Evolutionary conservation across 1,140 invertebrate species (phyloP).

Genomic region (Saxidomus purpurata): DNA sequence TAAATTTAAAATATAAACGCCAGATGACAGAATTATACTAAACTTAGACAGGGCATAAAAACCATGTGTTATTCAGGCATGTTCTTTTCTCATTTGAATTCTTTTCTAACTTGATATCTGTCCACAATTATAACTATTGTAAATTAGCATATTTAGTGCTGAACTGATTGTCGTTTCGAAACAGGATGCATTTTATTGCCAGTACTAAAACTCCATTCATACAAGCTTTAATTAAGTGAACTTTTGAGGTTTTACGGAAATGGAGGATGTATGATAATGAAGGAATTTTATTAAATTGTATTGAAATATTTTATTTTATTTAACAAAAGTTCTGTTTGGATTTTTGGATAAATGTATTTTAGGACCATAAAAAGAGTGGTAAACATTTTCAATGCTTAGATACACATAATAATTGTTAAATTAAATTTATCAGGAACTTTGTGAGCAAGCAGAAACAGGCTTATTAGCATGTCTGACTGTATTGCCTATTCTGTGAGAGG

Average conservation of each 20-base stretch:
- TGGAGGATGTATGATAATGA: conserved; percentile 37
- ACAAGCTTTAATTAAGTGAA: conserved; percentile 17
- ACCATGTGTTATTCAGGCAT: neutral
- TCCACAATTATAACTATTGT: conserved; percentile 16
- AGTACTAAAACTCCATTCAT: conserved; percentile 40
- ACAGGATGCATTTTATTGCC: conserved; percentile 9
- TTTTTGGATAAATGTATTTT: no score
- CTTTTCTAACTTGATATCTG: neutral
- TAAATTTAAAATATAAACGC: neutral
- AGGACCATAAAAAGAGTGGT: no score
- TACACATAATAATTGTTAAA: no score
- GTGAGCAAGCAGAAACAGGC: no score
- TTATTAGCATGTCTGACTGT: no score
- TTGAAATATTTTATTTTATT: neutral
- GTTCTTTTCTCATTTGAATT: neutral
- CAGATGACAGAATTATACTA: neutral
- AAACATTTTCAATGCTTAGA: no score
- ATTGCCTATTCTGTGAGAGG: no score
- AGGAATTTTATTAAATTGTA: neutral
- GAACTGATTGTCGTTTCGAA: neutral
- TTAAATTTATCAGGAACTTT: no score
- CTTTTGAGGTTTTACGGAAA: conserved; percentile 33
- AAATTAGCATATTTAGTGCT: conserved; percentile 12
- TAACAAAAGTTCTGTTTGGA: neutral
- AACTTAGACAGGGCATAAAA: neutral